Conservation (phyloP, 2,797 vertebrate genomes). For the Pogoniulus pusillus region DNA sequence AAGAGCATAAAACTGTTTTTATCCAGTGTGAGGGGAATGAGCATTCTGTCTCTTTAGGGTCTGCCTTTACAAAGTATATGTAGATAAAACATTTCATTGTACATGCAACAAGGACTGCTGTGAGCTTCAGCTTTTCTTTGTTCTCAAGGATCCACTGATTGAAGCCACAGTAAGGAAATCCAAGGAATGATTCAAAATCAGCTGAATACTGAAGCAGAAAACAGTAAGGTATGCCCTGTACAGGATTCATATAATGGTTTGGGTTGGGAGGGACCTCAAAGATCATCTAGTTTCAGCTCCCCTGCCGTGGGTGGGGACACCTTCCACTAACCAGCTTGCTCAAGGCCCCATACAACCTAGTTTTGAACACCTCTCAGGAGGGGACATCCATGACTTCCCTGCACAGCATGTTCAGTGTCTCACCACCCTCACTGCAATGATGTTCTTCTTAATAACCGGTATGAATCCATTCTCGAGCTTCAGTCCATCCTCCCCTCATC, state of each 20-base stretch:
- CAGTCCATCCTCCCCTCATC: no score
- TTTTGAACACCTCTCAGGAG: no score
- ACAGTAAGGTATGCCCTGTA: background rate
- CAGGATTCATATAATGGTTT: background rate
- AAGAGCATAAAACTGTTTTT: background rate
- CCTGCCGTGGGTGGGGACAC: no score
- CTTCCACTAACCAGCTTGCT: no score
- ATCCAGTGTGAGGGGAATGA: background rate
- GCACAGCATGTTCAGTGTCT: no score
- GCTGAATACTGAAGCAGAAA: background rate
- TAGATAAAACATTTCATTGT: background rate
- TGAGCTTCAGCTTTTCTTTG: background rate
- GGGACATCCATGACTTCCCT: no score
- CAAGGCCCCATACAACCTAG: no score
- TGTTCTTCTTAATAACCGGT: no score
- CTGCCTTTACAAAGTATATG: background rate
- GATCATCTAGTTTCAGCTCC: no score
- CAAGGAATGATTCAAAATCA: background rate
- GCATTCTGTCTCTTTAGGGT: accelerated
- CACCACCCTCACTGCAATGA: no score
- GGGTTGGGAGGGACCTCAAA: no score
- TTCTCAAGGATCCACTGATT: background rate
- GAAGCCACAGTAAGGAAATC: background rate
- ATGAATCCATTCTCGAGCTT: no score
- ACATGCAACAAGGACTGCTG: background rate